Percentiles rank a stretch among this genome's conserved stretches.
phyloP scores from a whole-genome alignment of 2,797 vertebrate genomes.

The Acrocephalus scirpaceus region DNA sequence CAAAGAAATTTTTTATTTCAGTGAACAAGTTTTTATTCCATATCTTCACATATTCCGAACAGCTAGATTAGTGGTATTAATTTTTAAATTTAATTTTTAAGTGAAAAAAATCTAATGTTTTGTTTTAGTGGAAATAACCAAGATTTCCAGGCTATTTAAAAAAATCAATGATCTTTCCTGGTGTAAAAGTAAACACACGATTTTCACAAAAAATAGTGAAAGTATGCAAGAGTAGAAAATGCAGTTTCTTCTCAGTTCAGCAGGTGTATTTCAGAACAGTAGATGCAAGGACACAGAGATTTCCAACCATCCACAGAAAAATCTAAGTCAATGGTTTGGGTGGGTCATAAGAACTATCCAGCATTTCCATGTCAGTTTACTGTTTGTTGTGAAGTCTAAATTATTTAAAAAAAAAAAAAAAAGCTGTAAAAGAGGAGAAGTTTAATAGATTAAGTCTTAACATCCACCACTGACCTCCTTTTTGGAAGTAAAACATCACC shows the following conservation, averaged over 20 bases:
- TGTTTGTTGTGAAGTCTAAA: background rate
- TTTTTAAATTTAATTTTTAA: background rate
- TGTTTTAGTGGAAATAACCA: background rate
- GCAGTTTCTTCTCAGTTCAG: background rate
- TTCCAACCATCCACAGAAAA: background rate
- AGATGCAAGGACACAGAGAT: background rate
- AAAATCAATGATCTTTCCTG: background rate
- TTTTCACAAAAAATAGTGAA: background rate
- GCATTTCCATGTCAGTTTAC: background rate
- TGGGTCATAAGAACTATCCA: background rate
- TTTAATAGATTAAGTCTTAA: background rate
- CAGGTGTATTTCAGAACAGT: background rate
- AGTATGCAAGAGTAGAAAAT: background rate
- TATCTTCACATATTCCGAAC: background rate
- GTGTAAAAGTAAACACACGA: background rate
- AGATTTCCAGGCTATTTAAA: background rate
- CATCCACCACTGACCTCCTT: background rate
- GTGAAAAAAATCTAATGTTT: background rate
- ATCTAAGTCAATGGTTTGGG: background rate
- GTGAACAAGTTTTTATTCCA: background rate
- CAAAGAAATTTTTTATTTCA: background rate
- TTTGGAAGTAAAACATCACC: background rate
- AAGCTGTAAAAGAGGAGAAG: background rate
- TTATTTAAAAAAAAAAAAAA: background rate
- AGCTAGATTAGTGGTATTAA: background rate